These are phyloP conservation scores for Halesus radiatus DNA, from an alignment of 1,140 invertebrate genomes.

Conservation along the genomic window DNA sequence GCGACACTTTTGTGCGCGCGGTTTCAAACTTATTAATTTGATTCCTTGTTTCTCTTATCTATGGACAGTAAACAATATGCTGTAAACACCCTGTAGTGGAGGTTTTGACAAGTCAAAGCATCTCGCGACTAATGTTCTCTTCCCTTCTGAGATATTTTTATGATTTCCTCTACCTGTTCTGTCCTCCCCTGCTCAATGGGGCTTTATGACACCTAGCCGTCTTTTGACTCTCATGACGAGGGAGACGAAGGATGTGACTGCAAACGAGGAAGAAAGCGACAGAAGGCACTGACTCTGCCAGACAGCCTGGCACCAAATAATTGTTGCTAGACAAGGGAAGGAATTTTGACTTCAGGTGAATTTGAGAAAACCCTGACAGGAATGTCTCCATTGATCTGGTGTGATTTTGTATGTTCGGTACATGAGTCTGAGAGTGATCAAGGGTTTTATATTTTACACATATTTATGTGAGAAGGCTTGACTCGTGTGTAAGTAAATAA, in stretches of 20 bases:
- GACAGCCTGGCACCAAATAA: slow-evolving; percentile 54
- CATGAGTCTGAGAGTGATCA: too few relatives aligned
- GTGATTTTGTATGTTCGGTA: too few relatives aligned
- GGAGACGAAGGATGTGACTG: not conserved
- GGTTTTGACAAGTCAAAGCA: slow-evolving; percentile 41
- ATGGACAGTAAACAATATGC: too few relatives aligned
- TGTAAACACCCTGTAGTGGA: slow-evolving; percentile 17
- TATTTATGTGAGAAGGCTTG: too few relatives aligned
- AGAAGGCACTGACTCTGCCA: slow-evolving; percentile 24
- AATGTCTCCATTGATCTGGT: not conserved
- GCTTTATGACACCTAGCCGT: slow-evolving; percentile 32
- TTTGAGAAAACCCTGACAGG: not conserved
- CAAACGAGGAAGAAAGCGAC: slow-evolving; percentile 20
- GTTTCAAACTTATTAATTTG: too few relatives aligned
- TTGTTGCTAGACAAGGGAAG: slow-evolving; percentile 46
- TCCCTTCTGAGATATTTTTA: slow-evolving; percentile 57
- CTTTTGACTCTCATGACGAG: slow-evolving; percentile 18
- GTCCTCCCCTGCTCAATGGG: not conserved
- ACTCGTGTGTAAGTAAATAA: too few relatives aligned
- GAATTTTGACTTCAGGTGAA: slow-evolving; percentile 43
- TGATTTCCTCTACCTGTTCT: slow-evolving; percentile 56
- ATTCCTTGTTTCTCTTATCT: too few relatives aligned
- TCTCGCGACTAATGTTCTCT: slow-evolving; percentile 52
- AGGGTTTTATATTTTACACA: too few relatives aligned
- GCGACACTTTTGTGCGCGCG: too few relatives aligned